Evolutionary conservation across 2,797 vertebrate species (phyloP), one percentile per base, ranked within the genome.

Genomic region (Harpagifer antarcticus): DNA sequence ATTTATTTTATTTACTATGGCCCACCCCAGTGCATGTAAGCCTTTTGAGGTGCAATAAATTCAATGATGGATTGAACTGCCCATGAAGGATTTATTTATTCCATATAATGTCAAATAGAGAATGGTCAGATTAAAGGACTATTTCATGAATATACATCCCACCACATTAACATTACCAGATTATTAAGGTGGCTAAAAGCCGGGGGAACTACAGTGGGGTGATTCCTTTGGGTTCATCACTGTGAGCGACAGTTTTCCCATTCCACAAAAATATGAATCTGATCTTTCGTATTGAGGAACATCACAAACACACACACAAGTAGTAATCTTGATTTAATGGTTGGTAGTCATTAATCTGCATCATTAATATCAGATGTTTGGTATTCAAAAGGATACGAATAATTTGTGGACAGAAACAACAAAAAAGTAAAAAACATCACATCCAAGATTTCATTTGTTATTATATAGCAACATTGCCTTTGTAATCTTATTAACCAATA

Each of bases 31-130:
- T 99, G 98, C 98, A 99, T 99, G 98, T 97, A 95, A 91, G 95
- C 96, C 97, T 96, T 96, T 95, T 97, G 95, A 98, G 95, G 98
- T 98, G 98, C 98, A 99, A 99, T 99, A 99, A 99, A 99, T 93
- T 96, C 95, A 95, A 96, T 95, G 94, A 98, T 91, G 93, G 95
- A 96, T 95, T 93, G 93, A 96, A 95, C 90, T 78, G 62, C 69
- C 86, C 64, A 72, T 56, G 15, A 23, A 50, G 27, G 43, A 66
- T 61, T 66, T 55, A 4, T 72, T 68, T 61, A 13, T 64, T 79
- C 11, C 37, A n/a, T 53, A n/a, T 66, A 19, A 53, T 3, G 2
- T 33, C 55, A 8, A 40, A 49, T 43, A 44, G 27, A 23, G 16
- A 58, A 54, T 54, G 31, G 19, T 45, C 43, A 20, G n/a, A 47